Conservation (phyloP, 1,140 invertebrate species). For the Drosophila sulfurigaster region DNA sequence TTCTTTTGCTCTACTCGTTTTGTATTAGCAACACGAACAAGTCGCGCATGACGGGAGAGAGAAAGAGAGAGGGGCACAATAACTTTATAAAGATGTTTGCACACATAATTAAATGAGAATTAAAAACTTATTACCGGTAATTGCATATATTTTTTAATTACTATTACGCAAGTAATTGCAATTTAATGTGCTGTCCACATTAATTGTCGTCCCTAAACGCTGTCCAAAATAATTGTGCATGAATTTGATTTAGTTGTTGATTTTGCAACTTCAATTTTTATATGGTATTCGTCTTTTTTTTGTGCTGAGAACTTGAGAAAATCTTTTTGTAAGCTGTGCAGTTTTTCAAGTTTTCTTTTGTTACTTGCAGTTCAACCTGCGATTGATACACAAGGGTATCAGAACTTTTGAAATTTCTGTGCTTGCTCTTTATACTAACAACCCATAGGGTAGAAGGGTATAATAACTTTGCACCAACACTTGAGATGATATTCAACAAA, state of each 20-base stretch:
- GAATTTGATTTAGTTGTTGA: no score
- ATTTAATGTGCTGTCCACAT: constrained; percentile 15
- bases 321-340: not conserved
- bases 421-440: not conserved
- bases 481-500: no score
- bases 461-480: no score
- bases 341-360: not conserved
- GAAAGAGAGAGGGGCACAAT: constrained; percentile 7
- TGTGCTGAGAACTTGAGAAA: no score
- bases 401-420: not conserved
- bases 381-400: constrained; percentile 18
- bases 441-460: no score
- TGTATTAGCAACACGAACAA: constrained; percentile 15
- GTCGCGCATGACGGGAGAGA: not conserved
- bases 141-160: constrained; percentile 38
- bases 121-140: constrained; percentile 36
- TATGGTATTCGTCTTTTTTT: no score
- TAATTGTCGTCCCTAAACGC: not conserved
- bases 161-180: constrained; percentile 33
- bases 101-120: constrained; percentile 36
- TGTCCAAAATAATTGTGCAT: not conserved
- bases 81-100: constrained; percentile 39
- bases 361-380: not conserved
- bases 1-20: constrained; percentile 3
- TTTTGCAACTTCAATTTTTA: no score